A percentile compares a stretch with the other conserved stretches of the same genome.
These are phyloP conservation scores for Eremobia ochroleuca DNA, from an alignment of 2,888 invertebrate genomes.

Conservation along the genomic window DNA sequence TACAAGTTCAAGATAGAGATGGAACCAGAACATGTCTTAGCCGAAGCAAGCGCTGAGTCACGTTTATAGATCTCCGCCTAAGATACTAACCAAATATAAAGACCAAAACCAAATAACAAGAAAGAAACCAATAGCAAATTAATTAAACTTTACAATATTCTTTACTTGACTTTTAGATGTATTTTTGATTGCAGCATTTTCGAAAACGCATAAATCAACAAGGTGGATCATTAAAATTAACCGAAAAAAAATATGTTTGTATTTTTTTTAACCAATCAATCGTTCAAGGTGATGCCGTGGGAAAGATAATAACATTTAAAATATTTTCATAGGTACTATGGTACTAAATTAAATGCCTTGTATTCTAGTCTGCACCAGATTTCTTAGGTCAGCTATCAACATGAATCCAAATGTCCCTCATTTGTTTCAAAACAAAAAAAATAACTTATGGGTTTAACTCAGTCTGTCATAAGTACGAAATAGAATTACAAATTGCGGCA, in stretches of 20 bases:
- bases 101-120: not conserved
- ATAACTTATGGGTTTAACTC: not conserved
- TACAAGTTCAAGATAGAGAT: not conserved
- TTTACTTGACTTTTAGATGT: not conserved
- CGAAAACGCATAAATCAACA: conserved; percentile 17
- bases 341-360: conserved; percentile 16
- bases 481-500: not conserved
- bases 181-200: conserved; percentile 14
- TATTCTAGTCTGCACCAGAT: conserved; percentile 11
- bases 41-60: not conserved
- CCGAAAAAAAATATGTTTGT: not conserved
- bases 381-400: conserved; percentile 3
- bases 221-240: not conserved
- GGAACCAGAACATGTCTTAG: not conserved
- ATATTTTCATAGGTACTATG: not conserved
- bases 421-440: conserved; percentile 1
- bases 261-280: conserved; percentile 16
- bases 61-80: not conserved
- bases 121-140: not conserved
- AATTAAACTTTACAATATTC: not conserved
- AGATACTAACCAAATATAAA: not conserved
- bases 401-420: conserved; percentile 32
- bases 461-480: not conserved
- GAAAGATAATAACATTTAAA: conserved; percentile 47
- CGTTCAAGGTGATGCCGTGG: conserved; percentile 44